phyloP scores from a whole-genome alignment of 1,140 invertebrate genomes.

The Cryptotermes secundus region DNA sequence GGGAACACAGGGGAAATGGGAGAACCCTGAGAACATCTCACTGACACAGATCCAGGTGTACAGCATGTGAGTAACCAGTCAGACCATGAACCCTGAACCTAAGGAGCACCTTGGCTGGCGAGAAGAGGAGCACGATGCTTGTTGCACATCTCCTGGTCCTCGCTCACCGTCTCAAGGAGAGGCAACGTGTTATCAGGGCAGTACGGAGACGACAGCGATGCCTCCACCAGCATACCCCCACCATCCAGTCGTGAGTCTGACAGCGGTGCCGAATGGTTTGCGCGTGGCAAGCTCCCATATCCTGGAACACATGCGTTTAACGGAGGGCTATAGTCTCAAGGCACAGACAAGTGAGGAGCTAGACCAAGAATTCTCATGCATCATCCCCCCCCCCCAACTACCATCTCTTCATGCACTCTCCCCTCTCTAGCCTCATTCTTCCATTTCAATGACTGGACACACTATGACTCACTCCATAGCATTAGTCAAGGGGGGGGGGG shows the following conservation, averaged over 20 bases:
- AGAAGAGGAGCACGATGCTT: background rate
- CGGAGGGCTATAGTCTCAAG: no score
- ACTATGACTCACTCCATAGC: no score
- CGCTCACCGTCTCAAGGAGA: constrained; percentile 61
- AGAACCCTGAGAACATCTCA: no score
- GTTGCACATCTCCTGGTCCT: constrained; percentile 55
- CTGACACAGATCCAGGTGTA: background rate
- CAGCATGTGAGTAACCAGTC: background rate
- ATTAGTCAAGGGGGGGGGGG: no score
- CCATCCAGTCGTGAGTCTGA: constrained; percentile 50
- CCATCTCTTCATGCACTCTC: no score
- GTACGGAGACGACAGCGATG: constrained; percentile 48
- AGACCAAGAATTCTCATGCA: no score
- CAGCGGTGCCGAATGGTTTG: constrained; percentile 69
- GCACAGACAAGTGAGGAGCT: no score
- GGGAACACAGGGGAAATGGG: no score
- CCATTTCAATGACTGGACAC: no score
- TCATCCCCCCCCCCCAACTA: no score
- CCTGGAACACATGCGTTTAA: constrained; percentile 57
- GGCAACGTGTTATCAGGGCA: constrained; percentile 56
- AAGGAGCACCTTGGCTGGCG: background rate
- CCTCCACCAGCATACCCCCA: constrained; percentile 49
- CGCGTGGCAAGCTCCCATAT: constrained; percentile 78
- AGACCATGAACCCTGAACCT: background rate
- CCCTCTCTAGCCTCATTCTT: no score